A percentile compares a stretch with the other conserved stretches of the same genome.
These are phyloP conservation scores for Microcebus ravelobensis DNA, from an alignment of 2,113 vertebrate genomes.

Conservation along the genomic window DNA sequence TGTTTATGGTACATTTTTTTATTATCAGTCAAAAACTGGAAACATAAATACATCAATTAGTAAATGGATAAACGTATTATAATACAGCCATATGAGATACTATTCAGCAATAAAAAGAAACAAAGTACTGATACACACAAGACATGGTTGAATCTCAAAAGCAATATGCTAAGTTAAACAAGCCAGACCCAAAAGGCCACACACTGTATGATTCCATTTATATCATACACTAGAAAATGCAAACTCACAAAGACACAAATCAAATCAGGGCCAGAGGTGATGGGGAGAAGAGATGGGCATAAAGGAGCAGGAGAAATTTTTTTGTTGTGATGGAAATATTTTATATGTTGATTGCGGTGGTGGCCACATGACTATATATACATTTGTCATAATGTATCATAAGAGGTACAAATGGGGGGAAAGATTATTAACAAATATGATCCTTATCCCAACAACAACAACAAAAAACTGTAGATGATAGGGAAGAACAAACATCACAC, in stretches of 20 bases:
- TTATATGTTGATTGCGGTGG: not conserved
- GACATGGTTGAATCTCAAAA: not conserved
- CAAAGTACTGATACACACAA: not conserved
- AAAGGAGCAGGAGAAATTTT: not conserved
- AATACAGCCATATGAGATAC: not conserved
- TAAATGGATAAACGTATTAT: not conserved
- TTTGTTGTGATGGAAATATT: not conserved
- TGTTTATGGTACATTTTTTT: not conserved
- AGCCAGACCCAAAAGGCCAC: not conserved
- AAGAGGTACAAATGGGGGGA: not conserved
- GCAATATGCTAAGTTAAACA: not conserved
- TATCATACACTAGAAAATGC: not conserved
- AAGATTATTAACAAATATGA: not conserved
- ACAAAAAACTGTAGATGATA: no score
- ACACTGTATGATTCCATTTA: not conserved
- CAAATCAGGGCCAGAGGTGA: not conserved
- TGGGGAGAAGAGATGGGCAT: not conserved
- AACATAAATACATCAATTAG: not conserved
- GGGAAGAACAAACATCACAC: no score
- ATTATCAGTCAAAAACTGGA: not conserved
- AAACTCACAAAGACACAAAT: not conserved
- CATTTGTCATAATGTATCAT: not conserved
- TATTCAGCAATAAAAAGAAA: not conserved
- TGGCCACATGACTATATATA: not conserved
- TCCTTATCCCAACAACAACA: no score